A percentile compares a stretch with the other conserved stretches of the same genome.
Conservation (phyloP, 1,140 invertebrate species). For the Trypoxylus dichotomus region DNA sequence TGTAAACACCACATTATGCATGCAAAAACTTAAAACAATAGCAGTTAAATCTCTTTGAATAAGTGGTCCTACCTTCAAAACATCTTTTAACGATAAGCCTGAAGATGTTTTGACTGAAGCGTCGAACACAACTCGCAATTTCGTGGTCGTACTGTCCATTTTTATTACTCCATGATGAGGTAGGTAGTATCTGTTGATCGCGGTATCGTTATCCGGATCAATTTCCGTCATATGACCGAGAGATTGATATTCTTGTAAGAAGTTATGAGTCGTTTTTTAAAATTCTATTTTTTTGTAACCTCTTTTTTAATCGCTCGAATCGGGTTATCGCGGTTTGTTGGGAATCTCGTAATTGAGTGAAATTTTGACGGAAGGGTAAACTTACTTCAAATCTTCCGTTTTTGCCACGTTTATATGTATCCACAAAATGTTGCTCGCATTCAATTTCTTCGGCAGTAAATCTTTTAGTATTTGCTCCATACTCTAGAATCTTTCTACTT, state of each 20-base stretch:
- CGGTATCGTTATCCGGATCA: not conserved
- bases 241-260: conserved; percentile 47
- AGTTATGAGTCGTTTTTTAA: conserved; percentile 35
- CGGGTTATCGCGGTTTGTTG: conserved; percentile 38
- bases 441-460: not conserved
- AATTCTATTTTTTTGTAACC: conserved; percentile 41
- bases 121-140: conserved; percentile 40
- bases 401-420: not conserved
- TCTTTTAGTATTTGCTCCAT: not conserved
- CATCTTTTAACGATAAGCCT: conserved; percentile 41
- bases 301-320: conserved; percentile 44
- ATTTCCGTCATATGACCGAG: conserved; percentile 46
- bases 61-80: conserved; percentile 36
- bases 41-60: conserved; percentile 37
- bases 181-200: conserved; percentile 37
- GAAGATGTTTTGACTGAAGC: conserved; percentile 29
- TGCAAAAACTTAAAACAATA: conserved; percentile 37
- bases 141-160: conserved; percentile 45
- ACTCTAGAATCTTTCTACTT: conserved; percentile 26
- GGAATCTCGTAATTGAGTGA: conserved; percentile 41
- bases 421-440: conserved; percentile 26
- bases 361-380: conserved; percentile 33
- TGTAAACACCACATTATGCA: conserved; percentile 26
- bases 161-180: conserved; percentile 43
- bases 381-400: conserved; percentile 38